Evolutionary conservation across 2,113 vertebrate genomes (phyloP), one percentile per base, ranked within the genome.

Genomic region (Labeo catla): DNA sequence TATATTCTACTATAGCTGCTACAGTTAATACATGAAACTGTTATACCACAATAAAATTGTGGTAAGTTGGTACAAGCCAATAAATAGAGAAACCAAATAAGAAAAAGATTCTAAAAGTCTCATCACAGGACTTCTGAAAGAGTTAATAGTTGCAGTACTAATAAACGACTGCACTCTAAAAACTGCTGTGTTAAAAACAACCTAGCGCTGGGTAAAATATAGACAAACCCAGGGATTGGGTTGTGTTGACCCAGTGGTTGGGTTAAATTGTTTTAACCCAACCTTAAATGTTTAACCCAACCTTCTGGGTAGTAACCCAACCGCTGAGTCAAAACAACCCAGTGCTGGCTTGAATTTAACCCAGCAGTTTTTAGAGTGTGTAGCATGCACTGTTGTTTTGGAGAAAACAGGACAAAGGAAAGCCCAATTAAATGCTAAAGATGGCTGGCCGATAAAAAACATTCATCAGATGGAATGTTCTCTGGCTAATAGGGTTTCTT

Each of bases 401-500:
- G 13, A 16, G 74, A 23, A 28, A 52, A 52, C 6, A 10, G 12
- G n/a, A 52, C 23, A 76, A 76, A 16, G 13, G 8, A 76, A 76
- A 50, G 49, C 15, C 7, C 49, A 16, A 15, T 72, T 76, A 19
- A 52, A 16, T 50, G 49, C 12, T 21, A 21, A 74, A 49, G 72
- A 74, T 23, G 43, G 36, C 10, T 43, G 12, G 21, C 19, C n/a
- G 12, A 23, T 16, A 81, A 47, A 76, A 39, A 79, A 36, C 28
- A 82, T 66, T 68, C 0, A 19, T 81, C 80, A 68, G 80, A 34
- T 4, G 15, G 7, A 81, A 23, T 19, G 43, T 34, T 49, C 61
- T 80, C 12, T 80, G 59, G 57, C n/a, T 65, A 68, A 81, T 34
- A 23, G 68, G 45, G 23, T 50, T 61, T 83, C 84, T 68, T 78